Evolutionary conservation across 2,888 invertebrate species (phyloP), one percentile per base, ranked within the genome.

Genomic region (Petrolisthes manimaculis): DNA sequence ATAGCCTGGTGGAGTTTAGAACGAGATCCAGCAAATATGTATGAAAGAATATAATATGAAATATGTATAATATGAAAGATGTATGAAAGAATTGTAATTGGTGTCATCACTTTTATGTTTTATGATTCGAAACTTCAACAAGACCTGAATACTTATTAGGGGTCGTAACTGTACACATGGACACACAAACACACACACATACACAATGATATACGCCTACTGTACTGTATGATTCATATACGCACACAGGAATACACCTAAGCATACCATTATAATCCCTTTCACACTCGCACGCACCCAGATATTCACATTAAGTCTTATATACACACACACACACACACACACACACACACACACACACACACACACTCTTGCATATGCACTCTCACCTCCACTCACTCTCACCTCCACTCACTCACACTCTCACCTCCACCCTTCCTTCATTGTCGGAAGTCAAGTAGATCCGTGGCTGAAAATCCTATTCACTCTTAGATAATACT

Each of bases 291-390:
- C 67, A 67, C 67, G 18, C 67, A 67, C 67, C 12, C 67, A 67
- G 14, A 67, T n/a, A n/a, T 18, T 14, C 67, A 67, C 67, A 67
- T 18, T 14, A 12, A 67, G 14, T 14, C 67, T 14, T 18, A 67
- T 18, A 67, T n/a, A n/a, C n/a, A n/a, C n/a, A n/a, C n/a, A n/a
- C n/a, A n/a, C n/a, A n/a, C n/a, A n/a, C n/a, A n/a, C n/a, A n/a
- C n/a, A n/a, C n/a, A n/a, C 67, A 67, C 67, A 67, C 67, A 67
- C 67, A 67, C 67, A 67, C 67, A 67, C 67, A 67, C 67, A 67
- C 67, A 67, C n/a, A n/a, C n/a, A n/a, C 67, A 3, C 18, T 14
- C 18, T 14, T 18, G 18, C 1, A 67, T 18, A 67, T 18, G 1
- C 67, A 67, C 67, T 2, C 18, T 14, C 67, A 67, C 67, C 12